Evolutionary conservation across 2,113 vertebrate genomes (phyloP).

Genomic region (Oceanites oceanicus): DNA sequence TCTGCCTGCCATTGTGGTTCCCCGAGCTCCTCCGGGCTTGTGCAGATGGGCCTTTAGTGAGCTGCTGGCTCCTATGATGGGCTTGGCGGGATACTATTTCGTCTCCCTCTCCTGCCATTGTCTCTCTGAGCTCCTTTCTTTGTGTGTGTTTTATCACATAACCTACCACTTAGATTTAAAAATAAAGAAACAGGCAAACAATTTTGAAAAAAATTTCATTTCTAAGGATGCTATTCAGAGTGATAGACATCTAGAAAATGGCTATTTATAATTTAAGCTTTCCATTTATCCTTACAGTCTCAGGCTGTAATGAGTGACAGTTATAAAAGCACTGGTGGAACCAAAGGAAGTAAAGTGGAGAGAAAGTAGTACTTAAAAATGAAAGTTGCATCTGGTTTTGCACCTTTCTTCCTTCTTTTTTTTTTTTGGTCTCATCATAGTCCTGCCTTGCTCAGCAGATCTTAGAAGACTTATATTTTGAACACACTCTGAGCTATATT

Average conservation of each 20-base stretch:
- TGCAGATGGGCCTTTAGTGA: background rate
- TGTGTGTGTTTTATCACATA: background rate
- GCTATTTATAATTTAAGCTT: conserved; percentile 54
- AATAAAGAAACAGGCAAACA: background rate
- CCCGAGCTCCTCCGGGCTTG: background rate
- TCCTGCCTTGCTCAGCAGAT: background rate
- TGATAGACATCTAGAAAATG: conserved; percentile 49
- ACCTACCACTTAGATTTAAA: background rate
- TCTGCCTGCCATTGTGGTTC: background rate
- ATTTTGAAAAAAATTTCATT: background rate
- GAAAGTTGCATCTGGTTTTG: background rate
- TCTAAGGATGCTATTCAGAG: conserved; percentile 7
- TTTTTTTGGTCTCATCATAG: background rate
- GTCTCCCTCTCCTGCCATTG: background rate
- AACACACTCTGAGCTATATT: background rate
- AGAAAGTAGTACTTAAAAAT: conserved; percentile 50
- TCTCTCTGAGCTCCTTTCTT: background rate
- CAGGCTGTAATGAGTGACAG: conserved; percentile 23
- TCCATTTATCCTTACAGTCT: conserved; percentile 41
- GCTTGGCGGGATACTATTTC: background rate
- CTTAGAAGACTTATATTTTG: background rate
- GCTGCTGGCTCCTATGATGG: background rate
- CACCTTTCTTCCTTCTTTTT: background rate
- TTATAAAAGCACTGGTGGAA: conserved; percentile 46
- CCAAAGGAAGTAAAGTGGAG: conserved; percentile 4